phyloP scores from a whole-genome alignment of 2,113 vertebrate genomes.

The Lipotes vexillifer region DNA sequence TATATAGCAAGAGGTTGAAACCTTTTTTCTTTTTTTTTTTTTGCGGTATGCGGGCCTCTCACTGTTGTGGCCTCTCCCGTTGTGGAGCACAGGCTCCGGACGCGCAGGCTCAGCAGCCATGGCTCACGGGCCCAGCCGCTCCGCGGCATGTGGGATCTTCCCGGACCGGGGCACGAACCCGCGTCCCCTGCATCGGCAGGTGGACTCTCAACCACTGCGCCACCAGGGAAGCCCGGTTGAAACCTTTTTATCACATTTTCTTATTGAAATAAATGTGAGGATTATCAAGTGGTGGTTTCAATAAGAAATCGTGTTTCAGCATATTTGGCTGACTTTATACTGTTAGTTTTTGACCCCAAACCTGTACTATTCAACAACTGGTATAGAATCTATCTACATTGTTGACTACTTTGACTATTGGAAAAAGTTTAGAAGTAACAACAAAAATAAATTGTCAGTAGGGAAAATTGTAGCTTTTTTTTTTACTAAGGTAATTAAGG shows the following conservation, averaged over 20 bases:
- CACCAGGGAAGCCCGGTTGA: too few relatives aligned
- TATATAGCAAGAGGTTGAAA: background rate
- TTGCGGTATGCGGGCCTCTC: too few relatives aligned
- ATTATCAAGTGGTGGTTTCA: background rate
- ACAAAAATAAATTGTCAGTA: background rate
- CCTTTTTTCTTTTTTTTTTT: too few relatives aligned
- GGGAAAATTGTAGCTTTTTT: background rate
- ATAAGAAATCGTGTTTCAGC: background rate
- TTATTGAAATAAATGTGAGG: background rate
- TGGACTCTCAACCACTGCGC: too few relatives aligned
- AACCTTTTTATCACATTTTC: background rate
- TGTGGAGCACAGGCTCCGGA: too few relatives aligned
- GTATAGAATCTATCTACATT: background rate
- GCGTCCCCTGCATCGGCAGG: too few relatives aligned
- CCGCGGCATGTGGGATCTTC: too few relatives aligned
- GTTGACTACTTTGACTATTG: background rate
- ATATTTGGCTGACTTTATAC: background rate
- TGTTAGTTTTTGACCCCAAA: slow-evolving; percentile 2
- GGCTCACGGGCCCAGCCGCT: too few relatives aligned
- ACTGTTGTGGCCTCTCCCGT: too few relatives aligned
- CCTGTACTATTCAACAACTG: background rate
- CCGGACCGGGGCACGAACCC: too few relatives aligned
- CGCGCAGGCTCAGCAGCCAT: too few relatives aligned
- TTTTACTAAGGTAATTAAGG: background rate
- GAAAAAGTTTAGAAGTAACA: background rate